Conservation (phyloP, 2,113 vertebrate genomes). For the Malurus melanocephalus region DNA sequence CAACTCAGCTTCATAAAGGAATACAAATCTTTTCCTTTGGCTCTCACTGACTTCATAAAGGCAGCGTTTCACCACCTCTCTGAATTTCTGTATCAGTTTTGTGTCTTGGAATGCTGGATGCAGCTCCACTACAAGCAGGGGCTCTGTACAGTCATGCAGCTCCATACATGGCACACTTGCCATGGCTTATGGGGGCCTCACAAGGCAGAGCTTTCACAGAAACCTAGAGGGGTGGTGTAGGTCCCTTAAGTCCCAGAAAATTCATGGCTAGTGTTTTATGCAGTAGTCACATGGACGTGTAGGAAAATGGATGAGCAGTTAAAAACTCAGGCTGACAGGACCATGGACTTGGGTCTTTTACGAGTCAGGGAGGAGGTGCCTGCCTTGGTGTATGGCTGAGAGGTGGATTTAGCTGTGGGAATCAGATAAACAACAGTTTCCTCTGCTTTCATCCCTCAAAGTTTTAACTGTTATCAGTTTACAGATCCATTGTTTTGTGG, state of each 20-base stretch:
- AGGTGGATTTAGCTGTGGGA: background rate
- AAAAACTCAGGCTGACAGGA: background rate
- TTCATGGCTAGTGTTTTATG: background rate
- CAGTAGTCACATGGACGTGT: background rate
- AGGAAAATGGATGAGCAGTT: background rate
- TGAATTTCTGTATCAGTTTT: background rate
- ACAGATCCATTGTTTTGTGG: background rate
- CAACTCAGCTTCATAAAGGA: background rate
- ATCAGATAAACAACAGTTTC: background rate
- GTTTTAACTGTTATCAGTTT: background rate
- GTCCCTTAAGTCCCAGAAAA: background rate
- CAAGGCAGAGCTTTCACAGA: background rate
- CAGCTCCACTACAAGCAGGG: background rate
- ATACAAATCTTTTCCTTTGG: background rate
- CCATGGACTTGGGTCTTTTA: background rate
- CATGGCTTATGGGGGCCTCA: background rate
- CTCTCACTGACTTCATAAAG: background rate
- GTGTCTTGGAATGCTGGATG: background rate
- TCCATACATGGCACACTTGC: fast-evolving
- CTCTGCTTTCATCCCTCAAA: background rate
- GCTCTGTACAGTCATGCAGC: background rate
- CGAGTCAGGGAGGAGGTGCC: background rate
- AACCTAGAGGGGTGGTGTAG: background rate
- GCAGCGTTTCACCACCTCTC: background rate
- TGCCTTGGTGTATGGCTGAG: background rate